These are phyloP conservation scores for Heliopora coerulea DNA, from an alignment of 92 coral and sea anemone genomes.

Conservation along the genomic window DNA sequence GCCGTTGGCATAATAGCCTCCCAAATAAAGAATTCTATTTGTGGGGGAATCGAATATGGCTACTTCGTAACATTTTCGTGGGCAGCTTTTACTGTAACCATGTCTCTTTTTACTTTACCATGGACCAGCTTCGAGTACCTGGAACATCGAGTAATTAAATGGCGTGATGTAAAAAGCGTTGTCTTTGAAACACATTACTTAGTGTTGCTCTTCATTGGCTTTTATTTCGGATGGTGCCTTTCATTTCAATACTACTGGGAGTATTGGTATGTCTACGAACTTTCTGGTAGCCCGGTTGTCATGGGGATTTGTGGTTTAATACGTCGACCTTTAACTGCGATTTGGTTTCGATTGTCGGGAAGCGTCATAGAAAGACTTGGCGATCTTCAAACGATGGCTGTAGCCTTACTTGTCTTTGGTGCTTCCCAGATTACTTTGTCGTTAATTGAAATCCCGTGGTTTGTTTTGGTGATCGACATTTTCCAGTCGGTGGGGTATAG, in stretches of 20 bases:
- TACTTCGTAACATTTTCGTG: background rate
- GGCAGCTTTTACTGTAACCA: background rate
- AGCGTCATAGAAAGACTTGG: background rate
- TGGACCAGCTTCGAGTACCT: background rate
- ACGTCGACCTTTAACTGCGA: background rate
- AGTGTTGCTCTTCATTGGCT: background rate
- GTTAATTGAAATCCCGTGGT: background rate
- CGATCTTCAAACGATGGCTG: background rate
- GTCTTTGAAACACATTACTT: background rate
- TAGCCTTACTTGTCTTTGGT: background rate
- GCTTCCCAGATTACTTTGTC: background rate
- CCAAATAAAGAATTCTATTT: background rate
- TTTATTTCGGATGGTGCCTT: background rate
- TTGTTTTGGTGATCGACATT: background rate
- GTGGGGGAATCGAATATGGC: background rate
- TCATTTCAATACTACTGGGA: constrained; percentile 1
- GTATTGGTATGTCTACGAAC: background rate
- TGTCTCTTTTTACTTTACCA: background rate
- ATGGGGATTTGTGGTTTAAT: background rate
- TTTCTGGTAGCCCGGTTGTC: background rate
- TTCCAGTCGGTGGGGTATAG: background rate
- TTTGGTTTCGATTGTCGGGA: background rate
- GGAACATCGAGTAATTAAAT: background rate
- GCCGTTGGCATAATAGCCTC: background rate
- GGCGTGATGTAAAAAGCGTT: background rate